Percentiles rank a stretch among this genome's conserved stretches.
Conservation (phyloP, 37 sponge, comb jelly and placozoan species). For the Haliclona indistincta region DNA sequence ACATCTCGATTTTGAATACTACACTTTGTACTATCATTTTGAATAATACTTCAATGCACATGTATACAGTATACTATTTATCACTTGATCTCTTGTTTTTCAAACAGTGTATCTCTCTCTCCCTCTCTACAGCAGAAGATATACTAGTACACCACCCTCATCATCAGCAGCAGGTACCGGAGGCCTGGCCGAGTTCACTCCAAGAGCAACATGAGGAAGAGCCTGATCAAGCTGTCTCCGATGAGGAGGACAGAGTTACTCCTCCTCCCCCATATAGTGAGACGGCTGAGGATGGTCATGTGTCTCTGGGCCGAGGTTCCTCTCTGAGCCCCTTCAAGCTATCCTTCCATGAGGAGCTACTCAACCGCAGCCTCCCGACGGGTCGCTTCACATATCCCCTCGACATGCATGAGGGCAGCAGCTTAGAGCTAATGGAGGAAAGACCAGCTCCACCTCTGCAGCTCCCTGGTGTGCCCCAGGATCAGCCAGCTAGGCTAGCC, state of each 20-base stretch:
- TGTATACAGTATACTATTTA: too few relatives aligned
- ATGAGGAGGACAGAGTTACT: not conserved
- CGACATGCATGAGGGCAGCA: not conserved
- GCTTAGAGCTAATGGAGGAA: not conserved
- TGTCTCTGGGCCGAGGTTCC: not conserved
- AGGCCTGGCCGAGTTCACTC: too few relatives aligned
- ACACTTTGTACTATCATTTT: too few relatives aligned
- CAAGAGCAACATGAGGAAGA: too few relatives aligned
- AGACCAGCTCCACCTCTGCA: not conserved
- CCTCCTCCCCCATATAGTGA: conserved; percentile 11
- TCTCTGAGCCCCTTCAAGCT: not conserved
- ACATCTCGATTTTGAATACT: too few relatives aligned
- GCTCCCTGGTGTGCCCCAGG: not conserved
- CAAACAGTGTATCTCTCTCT: too few relatives aligned
- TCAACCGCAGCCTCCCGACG: not conserved
- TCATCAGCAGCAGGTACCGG: too few relatives aligned
- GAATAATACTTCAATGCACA: too few relatives aligned
- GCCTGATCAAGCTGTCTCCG: not conserved
- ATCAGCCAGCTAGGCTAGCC: not conserved
- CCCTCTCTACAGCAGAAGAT: too few relatives aligned
- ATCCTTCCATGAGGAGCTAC: not conserved
- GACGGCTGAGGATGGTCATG: not conserved
- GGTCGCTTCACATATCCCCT: not conserved
- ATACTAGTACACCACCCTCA: too few relatives aligned
- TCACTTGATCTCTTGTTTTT: too few relatives aligned